A percentile compares a stretch with the other conserved stretches of the same genome.
These are phyloP conservation scores for Enteromius thamalakanensis DNA, from an alignment of 2,797 vertebrate species.

Conservation along the genomic window DNA sequence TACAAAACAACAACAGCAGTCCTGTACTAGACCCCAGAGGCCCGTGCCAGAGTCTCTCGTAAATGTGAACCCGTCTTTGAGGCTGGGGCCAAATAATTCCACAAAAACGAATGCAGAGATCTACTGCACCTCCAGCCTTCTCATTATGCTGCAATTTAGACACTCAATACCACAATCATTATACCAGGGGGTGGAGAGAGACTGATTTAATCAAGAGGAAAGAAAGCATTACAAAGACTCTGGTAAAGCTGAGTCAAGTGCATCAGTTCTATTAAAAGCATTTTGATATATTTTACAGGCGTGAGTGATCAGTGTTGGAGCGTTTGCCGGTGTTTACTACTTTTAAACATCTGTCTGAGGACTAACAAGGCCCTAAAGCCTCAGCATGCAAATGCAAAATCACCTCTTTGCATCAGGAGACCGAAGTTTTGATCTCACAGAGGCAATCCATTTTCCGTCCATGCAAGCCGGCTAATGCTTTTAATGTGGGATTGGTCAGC, in stretches of 20 bases:
- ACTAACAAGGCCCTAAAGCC: slow-evolving; percentile 44
- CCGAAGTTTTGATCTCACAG: slow-evolving; percentile 50
- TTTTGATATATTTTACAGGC: slow-evolving; percentile 18
- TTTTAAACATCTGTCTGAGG: slow-evolving; percentile 22
- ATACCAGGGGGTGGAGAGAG: slow-evolving; percentile 16
- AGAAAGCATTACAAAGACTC: slow-evolving; percentile 25
- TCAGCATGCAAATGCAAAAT: slow-evolving; percentile 22
- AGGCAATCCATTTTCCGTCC: slow-evolving; percentile 48
- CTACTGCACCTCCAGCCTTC: slow-evolving; percentile 41
- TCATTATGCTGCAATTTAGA: slow-evolving; percentile 42
- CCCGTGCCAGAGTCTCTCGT: slow-evolving; percentile 42
- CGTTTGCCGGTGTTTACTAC: background rate
- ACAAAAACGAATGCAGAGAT: slow-evolving; percentile 16
- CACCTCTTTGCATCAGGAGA: slow-evolving; percentile 23
- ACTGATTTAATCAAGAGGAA: slow-evolving; percentile 27
- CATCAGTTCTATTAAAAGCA: slow-evolving; percentile 22
- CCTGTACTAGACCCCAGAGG: slow-evolving; percentile 28
- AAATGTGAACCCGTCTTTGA: slow-evolving; percentile 39
- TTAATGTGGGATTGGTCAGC: slow-evolving; percentile 47
- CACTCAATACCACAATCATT: slow-evolving; percentile 38
- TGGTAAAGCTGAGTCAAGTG: slow-evolving; percentile 22
- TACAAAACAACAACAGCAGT: slow-evolving; percentile 43
- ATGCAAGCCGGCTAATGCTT: slow-evolving; percentile 38
- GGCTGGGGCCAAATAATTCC: slow-evolving; percentile 32
- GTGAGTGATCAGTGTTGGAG: slow-evolving; percentile 27